Evolutionary conservation across 2,113 vertebrate species (phyloP).

Genomic region (Plotosus lineatus): DNA sequence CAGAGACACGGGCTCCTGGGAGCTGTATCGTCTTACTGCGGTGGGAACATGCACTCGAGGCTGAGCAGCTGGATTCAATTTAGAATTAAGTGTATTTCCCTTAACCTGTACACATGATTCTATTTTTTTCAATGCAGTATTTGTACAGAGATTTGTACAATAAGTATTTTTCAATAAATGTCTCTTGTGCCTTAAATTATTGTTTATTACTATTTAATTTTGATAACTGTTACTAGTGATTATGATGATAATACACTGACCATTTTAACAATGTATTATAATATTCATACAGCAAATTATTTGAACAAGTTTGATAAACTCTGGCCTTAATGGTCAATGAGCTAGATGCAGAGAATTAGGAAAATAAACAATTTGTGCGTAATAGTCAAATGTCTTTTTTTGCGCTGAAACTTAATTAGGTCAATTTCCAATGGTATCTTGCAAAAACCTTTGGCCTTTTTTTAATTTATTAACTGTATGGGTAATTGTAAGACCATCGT

Average conservation of each 20-base stretch:
- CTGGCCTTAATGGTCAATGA: too few species aligned
- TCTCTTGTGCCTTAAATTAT: not conserved
- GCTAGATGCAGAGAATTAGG: not conserved
- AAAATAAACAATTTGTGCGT: not conserved
- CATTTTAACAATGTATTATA: not conserved
- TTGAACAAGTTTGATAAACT: not conserved
- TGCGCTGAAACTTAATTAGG: too few species aligned
- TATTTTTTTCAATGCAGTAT: not conserved
- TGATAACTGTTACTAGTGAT: not conserved
- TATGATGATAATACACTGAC: not conserved
- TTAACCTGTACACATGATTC: not conserved
- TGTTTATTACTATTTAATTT: not conserved
- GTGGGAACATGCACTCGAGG: not conserved
- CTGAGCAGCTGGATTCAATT: slow-evolving; percentile 13
- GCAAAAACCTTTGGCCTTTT: not conserved
- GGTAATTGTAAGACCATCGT: not conserved
- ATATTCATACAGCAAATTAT: not conserved
- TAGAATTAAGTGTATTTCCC: not conserved
- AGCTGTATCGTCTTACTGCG: not conserved
- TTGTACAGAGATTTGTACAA: slow-evolving; percentile 35
- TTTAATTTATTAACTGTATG: slow-evolving; percentile 2
- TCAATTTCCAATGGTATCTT: not conserved
- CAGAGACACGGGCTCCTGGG: not conserved
- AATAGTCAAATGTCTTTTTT: too few species aligned
- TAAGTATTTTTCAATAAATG: not conserved